phyloP scores from a whole-genome alignment of 2,113 vertebrate species.

The Emberiza fucata region DNA sequence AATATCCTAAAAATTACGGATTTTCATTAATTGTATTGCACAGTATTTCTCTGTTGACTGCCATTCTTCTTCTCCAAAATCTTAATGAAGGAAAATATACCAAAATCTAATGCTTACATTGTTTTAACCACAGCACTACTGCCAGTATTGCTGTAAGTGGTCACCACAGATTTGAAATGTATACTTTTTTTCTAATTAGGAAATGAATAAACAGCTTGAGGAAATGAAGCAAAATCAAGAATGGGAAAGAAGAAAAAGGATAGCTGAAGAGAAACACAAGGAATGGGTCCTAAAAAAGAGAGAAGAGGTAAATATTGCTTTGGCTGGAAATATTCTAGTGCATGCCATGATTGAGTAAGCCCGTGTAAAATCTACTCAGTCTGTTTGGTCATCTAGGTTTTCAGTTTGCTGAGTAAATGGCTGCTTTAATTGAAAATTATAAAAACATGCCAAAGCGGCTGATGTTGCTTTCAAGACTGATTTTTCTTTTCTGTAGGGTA shows the following conservation, averaged over 20 bases:
- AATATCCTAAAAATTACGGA: neutral
- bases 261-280: constrained; percentile 81
- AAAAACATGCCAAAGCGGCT: neutral
- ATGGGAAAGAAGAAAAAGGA: constrained; percentile 75
- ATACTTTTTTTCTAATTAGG: constrained; percentile 60
- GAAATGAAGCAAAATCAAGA: constrained; percentile 73
- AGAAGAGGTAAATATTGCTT: constrained; percentile 73
- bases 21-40: neutral
- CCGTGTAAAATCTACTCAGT: neutral
- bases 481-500: neutral
- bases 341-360: neutral
- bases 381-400: neutral
- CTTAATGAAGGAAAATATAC: neutral
- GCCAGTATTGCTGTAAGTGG: neutral
- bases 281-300: constrained; percentile 87
- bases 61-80: neutral
- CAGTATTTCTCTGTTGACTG: neutral
- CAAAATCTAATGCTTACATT: neutral
- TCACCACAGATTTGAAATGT: neutral
- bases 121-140: neutral
- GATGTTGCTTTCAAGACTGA: neutral
- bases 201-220: constrained; percentile 71
- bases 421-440: neutral
- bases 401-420: neutral
- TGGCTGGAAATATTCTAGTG: neutral